Conservation (phyloP, 2,888 invertebrate genomes). For the Rhorus exstirpatorius region DNA sequence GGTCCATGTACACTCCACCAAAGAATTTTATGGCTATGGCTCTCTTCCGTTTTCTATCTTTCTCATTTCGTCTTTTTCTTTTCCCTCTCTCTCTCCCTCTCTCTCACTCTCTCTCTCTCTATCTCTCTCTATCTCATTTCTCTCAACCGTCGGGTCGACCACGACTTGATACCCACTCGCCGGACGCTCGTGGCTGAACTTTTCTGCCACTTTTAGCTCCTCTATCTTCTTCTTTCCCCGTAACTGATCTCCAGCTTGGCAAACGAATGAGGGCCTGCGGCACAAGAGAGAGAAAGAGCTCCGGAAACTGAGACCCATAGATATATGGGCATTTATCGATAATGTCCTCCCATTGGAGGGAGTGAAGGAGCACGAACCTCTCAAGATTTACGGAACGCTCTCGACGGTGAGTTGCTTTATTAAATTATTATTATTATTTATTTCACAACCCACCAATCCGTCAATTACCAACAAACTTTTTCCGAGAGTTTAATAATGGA, state of each 20-base stretch:
- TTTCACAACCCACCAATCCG: background rate
- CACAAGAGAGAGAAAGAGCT: constrained; percentile 25
- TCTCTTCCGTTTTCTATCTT: background rate
- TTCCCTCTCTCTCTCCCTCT: constrained; percentile 20
- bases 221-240: constrained; percentile 10
- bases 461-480: too few relatives aligned
- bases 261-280: constrained; percentile 58
- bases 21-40: too few relatives aligned
- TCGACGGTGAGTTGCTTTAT: constrained; percentile 15
- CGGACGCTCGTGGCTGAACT: constrained; percentile 50
- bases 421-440: constrained; percentile 2
- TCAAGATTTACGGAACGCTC: constrained; percentile 43
- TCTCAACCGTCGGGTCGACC: constrained; percentile 43
- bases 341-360: constrained; percentile 23
- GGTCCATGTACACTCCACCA: too few relatives aligned
- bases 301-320: constrained; percentile 42
- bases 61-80: constrained; percentile 9
- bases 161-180: constrained; percentile 49
- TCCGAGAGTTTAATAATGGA: too few relatives aligned
- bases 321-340: constrained; percentile 53
- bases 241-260: constrained; percentile 55
- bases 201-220: constrained; percentile 53
- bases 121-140: constrained; percentile 39
- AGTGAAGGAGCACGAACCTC: constrained; percentile 38
- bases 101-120: background rate